Conservation (phyloP, 1,140 invertebrate genomes). For the Aphidius gifuensis region DNA sequence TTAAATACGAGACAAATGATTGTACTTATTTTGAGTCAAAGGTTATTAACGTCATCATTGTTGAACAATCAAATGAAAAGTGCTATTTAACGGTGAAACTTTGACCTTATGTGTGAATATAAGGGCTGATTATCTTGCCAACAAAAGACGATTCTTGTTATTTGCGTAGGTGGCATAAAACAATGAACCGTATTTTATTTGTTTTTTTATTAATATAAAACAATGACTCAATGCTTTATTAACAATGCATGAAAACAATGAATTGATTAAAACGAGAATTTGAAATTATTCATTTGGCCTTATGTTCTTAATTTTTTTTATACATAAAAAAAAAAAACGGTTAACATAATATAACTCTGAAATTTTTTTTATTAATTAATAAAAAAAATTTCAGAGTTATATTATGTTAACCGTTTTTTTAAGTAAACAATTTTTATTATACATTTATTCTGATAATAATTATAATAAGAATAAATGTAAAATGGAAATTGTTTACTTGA, state of each 20-base stretch:
- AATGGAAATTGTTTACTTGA: no score
- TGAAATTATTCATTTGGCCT: constrained; percentile 34
- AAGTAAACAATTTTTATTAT: no score
- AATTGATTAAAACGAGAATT: constrained; percentile 51
- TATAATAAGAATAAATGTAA: no score
- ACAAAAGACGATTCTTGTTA: constrained; percentile 33
- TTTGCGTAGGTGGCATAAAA: constrained; percentile 22
- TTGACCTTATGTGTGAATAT: constrained; percentile 33
- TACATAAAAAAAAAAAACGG: no score
- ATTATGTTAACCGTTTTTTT: no score
- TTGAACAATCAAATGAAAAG: neutral
- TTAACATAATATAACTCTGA: no score
- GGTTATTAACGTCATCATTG: no score
- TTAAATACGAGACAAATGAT: no score
- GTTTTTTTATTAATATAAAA: neutral
- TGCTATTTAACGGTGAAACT: constrained; percentile 32
- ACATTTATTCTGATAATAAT: no score
- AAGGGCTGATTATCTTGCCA: constrained; percentile 47
- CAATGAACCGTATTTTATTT: neutral
- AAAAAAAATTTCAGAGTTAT: no score
- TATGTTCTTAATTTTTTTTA: neutral
- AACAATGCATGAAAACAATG: constrained; percentile 36
- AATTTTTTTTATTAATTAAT: no score
- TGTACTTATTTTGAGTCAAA: no score
- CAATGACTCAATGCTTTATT: constrained; percentile 25